A percentile compares a stretch with the other conserved stretches of the same genome.
Conservation (phyloP, 2,888 invertebrate genomes). For the Leptarthrus brevirostris region DNA sequence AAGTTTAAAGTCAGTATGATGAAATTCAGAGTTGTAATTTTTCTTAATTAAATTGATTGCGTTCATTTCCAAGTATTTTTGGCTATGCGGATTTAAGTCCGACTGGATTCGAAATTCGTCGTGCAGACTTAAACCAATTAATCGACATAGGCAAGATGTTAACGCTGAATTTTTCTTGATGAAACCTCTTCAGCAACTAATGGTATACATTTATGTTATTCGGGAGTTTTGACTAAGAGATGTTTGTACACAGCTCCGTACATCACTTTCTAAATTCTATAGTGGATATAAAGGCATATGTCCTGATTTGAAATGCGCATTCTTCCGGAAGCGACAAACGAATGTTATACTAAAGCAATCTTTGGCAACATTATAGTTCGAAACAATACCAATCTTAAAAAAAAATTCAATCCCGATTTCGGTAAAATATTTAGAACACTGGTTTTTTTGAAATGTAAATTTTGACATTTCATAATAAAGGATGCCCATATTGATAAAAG, state of each 20-base stretch:
- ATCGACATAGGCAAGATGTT: neutral
- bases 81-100: neutral
- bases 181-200: neutral
- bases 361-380: neutral
- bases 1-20: no score
- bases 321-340: neutral
- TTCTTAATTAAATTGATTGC: no score
- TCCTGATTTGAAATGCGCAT: neutral
- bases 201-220: neutral
- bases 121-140: neutral
- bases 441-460: neutral
- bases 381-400: neutral
- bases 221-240: neutral
- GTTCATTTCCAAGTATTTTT: neutral
- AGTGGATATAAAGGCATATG: neutral
- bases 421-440: neutral
- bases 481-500: neutral
- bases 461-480: neutral
- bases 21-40: no score
- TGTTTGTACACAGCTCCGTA: neutral
- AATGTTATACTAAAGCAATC: neutral
- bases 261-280: neutral
- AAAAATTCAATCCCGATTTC: neutral
- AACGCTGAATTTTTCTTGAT: neutral
- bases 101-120: neutral